A percentile compares a stretch with the other conserved stretches of the same genome.
These are phyloP conservation scores for Aphelenchoides avenae DNA, from an alignment of 1,140 invertebrate species.

Conservation along the genomic window DNA sequence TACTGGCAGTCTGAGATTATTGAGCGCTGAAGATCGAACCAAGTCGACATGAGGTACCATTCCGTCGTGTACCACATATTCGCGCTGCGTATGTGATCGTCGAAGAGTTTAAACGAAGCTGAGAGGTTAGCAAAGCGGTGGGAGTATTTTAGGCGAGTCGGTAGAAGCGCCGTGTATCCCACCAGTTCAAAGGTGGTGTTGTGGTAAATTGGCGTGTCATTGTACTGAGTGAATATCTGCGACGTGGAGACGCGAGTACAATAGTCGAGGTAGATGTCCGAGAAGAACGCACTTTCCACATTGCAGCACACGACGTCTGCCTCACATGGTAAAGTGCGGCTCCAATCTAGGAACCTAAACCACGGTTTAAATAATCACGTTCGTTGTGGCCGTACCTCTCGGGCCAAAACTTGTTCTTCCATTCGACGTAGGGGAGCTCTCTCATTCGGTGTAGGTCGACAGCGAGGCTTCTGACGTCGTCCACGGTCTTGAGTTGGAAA, in stretches of 20 bases:
- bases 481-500: slow-evolving; percentile 38
- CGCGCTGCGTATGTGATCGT: slow-evolving; percentile 11
- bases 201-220: slow-evolving; percentile 58
- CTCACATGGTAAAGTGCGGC: slow-evolving; percentile 18
- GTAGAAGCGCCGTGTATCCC: slow-evolving; percentile 55
- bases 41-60: slow-evolving; percentile 54
- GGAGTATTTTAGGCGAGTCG: slow-evolving; percentile 53
- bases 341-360: slow-evolving; percentile 52
- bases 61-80: slow-evolving; percentile 55
- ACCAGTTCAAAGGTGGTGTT: slow-evolving; percentile 54
- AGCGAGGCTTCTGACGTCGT: slow-evolving; percentile 39
- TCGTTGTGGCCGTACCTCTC: slow-evolving; percentile 54
- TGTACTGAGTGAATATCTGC: slow-evolving; percentile 47
- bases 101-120: slow-evolving; percentile 42
- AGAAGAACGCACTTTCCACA: slow-evolving; percentile 32
- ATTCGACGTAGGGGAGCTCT: slow-evolving; percentile 45
- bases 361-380: no score
- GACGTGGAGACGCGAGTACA: slow-evolving; percentile 55
- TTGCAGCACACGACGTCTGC: slow-evolving; percentile 49
- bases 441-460: slow-evolving; percentile 31
- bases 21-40: slow-evolving; percentile 56
- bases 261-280: slow-evolving; percentile 46
- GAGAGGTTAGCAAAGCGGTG: slow-evolving; percentile 57
- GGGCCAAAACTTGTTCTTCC: slow-evolving; percentile 49
- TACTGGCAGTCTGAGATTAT: slow-evolving; percentile 47